Evolutionary conservation across 2,888 invertebrate genomes (phyloP).

Genomic region (Andrena chrysosceles): DNA sequence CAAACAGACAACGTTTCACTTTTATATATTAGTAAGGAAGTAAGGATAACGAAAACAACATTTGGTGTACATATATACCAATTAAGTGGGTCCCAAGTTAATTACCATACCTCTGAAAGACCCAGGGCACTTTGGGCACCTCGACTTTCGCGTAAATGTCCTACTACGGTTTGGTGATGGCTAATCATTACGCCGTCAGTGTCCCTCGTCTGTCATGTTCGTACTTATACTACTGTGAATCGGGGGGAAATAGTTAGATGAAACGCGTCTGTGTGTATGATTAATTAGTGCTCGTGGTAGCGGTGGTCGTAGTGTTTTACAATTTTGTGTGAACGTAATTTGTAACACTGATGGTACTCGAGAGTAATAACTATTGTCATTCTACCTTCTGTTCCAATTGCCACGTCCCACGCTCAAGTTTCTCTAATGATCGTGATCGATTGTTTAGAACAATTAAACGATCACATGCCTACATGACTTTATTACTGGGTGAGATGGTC

Average conservation of each 20-base stretch:
- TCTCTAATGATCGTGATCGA: not conserved
- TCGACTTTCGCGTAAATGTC: too few relatives aligned
- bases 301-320: not conserved
- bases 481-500: not conserved
- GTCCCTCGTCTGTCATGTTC: not conserved
- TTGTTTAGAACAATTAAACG: not conserved
- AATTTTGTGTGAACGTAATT: not conserved
- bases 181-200: not conserved
- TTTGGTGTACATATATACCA: too few relatives aligned
- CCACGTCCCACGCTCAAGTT: not conserved
- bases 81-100: too few relatives aligned
- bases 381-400: not conserved
- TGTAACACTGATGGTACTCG: not conserved
- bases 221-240: constrained; percentile 5
- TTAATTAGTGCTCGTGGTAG: not conserved
- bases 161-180: too few relatives aligned
- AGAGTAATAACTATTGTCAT: not conserved
- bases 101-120: too few relatives aligned
- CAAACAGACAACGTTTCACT: too few relatives aligned
- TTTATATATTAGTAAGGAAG: too few relatives aligned
- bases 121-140: too few relatives aligned
- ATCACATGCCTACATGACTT: not conserved
- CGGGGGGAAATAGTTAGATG: not conserved
- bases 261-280: not conserved
- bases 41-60: too few relatives aligned